Evolutionary conservation across 1,140 invertebrate genomes (phyloP), one percentile per base, ranked within the genome.

Genomic region (Macrobrachium rosenbergii): DNA sequence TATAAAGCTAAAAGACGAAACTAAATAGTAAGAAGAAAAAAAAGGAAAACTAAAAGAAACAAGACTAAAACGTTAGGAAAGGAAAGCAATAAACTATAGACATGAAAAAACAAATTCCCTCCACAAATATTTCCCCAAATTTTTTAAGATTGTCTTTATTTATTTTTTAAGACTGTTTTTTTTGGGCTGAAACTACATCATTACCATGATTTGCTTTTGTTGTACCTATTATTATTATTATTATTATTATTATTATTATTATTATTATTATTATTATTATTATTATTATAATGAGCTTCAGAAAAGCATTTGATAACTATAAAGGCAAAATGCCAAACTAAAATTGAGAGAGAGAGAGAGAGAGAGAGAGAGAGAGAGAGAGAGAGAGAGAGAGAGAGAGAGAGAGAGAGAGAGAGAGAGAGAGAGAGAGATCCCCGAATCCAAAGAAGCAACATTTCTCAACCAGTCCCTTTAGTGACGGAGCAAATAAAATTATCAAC

Each of bases 291-390:
- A 64, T 21, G 2, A 64, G 1, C 21, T 19, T 28, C 7, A 69
- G 64, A 21, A 69, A 69, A 6, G n/a, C n/a, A n/a, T 16, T 21
- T 8, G n/a, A 69, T 8, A 7, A 67, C 5, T 12, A 67, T 12
- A 21, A 67, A n/a, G 5, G 37, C 11, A 69, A 37, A 69, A 37
- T 12, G 67, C 21, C 11, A 16, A 37, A 69, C 21, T 23, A 10
- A 69, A 37, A 69, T 11, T 23, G 67, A 69, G 67, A 69, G 67
- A 69, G 67, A 69, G 67, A 69, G 67, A 69, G 67, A 69, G 67
- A 69, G 67, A 69, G 67, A 69, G 67, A 69, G 67, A 69, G 67
- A 69, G 67, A 69, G 67, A 69, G 67, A 69, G 67, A 72, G 67
- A 72, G 67, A 72, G 67, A 72, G 67, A 72, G 67, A 72, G 45